Base-by-base conservation (phyloP, 2,797 vertebrate species). In the Rhinophrynus dorsalis region DNA sequence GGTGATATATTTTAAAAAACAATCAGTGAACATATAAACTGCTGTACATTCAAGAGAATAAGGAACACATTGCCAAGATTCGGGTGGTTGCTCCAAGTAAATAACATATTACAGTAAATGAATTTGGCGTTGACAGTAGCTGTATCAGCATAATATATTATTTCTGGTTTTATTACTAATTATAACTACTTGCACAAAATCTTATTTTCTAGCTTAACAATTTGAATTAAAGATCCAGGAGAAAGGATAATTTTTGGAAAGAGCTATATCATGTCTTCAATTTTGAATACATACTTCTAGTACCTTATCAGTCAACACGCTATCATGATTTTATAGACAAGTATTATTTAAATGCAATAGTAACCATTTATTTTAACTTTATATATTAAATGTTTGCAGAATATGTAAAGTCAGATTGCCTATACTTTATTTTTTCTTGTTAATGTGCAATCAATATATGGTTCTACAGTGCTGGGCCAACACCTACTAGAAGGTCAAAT, bases 141-240 rank as follows among this genome's bases (percentile, higher is more conserved):
- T 58, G 35, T 58, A 58, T 58, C 55, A 58, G 35, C 35, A 40
- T 17, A 26, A 40, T 6, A 58, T 58, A 37, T 21, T 27, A 23
- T 58, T 40, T 58, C 21, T 26, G 35, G 40, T 58, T 37, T 58
- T 40, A 58, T 56, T 56, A 37, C 54, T 29, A 21, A 56, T 56
- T 56, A 56, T 13, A 38, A 37, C 5, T 23, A 23, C 54, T 56
- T 56, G 32, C 54, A 33, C 18, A 56, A 38, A 56, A 32, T 56
- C 15, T 4, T 56, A 56, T 24, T 38, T 8, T n/a, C 9, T 23
- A 12, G 12, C 44, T 21, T 2, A 47, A 47, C 13, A 2, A 47
- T 23, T 23, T 21, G 44, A 47, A 47, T 21, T 47, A 23, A 47
- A 47, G 24, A n/a, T n/a, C n/a, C n/a, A n/a, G n/a, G n/a, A n/a